Evolutionary conservation across 92 coral and sea anemone genomes (phyloP), one percentile per base, ranked within the genome.

Genomic region (Paragorgia papillata): DNA sequence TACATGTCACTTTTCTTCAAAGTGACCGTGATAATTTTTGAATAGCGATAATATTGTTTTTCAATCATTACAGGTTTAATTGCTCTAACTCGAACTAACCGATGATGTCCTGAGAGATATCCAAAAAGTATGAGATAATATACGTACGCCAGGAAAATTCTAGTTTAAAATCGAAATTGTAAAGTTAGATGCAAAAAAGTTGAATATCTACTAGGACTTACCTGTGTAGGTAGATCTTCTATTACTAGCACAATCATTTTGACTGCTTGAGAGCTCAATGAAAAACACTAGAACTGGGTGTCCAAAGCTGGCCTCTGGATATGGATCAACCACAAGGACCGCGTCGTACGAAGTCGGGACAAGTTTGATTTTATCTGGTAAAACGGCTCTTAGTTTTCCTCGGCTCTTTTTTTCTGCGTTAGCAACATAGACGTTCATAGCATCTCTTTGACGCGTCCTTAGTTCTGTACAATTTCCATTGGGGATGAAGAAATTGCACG

Each of bases 241-340:
- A 31, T 82, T 82, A 55, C 59, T 57, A 44, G 75, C 39, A 68
- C 97, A 90, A 65, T 57, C 83, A 21, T 68, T 73, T 28, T 10
- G 78, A 64, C 77, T 82, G 17, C 87, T 85, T 60, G 85, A 84
- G 61, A 75, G 76, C 69, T 84, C 89, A 10, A 91, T 73, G 54
- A 91, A 88, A 80, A 95, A 91, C n/a, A 95, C 85, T 35, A 86
- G 73, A 50, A 95, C 90, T 17, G 87, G 81, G 68, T 95, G 99
- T 9, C 99, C 99, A 56, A 95, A 89, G 80, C 87, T 83, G 34
- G 94, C 92, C 17, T 85, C 84, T 24, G 99, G 99, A 58, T 69
- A 87, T 1, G 99, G 99, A 63, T 95, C 99, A 32, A 95, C 68
- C 24, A 88, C 99, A 54, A 95, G 68, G 34, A 89, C 97, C 7